These are phyloP conservation scores for Monomorium pharaonis DNA, from an alignment of 1,140 invertebrate genomes.

Conservation along the genomic window DNA sequence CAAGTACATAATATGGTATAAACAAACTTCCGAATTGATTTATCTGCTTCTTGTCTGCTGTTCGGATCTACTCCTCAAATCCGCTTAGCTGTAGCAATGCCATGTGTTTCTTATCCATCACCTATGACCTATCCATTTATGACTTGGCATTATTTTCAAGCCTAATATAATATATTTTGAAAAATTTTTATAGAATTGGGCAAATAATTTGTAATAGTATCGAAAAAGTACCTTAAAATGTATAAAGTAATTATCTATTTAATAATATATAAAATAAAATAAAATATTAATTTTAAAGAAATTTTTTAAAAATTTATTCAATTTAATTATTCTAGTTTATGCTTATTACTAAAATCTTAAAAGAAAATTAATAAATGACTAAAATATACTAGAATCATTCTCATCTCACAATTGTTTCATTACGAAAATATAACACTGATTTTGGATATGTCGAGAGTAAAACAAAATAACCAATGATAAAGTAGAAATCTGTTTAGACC, in stretches of 20 bases:
- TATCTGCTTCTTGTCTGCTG: no score
- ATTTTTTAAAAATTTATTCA: neutral
- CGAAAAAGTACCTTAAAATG: neutral
- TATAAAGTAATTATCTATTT: no score
- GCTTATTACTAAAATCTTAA: neutral
- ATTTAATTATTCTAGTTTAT: neutral
- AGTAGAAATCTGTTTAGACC: neutral
- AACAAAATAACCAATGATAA: neutral
- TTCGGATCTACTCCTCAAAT: no score
- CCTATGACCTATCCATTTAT: neutral
- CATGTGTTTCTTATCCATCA: neutral
- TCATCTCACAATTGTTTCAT: neutral
- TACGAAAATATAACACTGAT: neutral
- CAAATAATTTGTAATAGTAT: neutral
- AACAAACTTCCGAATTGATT: neutral
- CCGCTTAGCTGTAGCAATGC: neutral
- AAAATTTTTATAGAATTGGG: neutral
- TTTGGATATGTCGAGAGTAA: neutral
- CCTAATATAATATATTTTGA: neutral
- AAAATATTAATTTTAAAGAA: no score
- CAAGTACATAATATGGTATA: neutral
- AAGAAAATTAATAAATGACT: neutral
- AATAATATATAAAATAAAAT: no score
- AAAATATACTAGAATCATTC: no score
- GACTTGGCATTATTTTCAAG: neutral